Percentiles rank a stretch among this genome's conserved stretches.
phyloP scores from a whole-genome alignment of 2,797 vertebrate genomes.

The Gymnoscopelus braueri region DNA sequence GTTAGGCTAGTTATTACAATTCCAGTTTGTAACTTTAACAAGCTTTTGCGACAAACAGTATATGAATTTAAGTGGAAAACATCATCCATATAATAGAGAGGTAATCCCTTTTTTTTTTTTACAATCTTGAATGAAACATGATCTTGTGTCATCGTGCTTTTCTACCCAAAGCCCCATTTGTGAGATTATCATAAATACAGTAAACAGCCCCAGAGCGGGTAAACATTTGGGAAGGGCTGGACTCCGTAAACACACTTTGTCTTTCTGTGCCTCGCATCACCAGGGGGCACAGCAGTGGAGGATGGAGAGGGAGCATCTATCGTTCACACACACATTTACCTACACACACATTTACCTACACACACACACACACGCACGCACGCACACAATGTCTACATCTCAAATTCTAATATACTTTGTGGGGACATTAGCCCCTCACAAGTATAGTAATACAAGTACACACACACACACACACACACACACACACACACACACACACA shows the following conservation, averaged over 20 bases:
- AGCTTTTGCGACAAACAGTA: no score
- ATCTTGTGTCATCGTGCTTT: background rate
- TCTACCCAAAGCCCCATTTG: background rate
- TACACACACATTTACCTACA: constrained; percentile 8
- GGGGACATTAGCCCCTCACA: no score
- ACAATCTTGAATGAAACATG: background rate
- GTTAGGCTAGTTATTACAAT: no score
- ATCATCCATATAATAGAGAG: constrained; percentile 11
- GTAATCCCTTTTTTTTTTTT: no score
- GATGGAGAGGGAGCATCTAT: background rate
- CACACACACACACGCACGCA: no score
- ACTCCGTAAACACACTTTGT: constrained; percentile 46
- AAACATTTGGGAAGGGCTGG: constrained; percentile 51
- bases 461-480: constrained; percentile 20
- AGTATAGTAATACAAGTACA: constrained; percentile 3
- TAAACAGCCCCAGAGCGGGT: constrained; percentile 33
- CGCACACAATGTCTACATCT: no score
- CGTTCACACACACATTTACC: constrained; percentile 44
- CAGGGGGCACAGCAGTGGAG: constrained; percentile 22
- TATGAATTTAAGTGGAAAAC: background rate
- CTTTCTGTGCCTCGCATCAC: constrained; percentile 34
- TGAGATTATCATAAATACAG: constrained; percentile 19
- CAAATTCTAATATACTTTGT: no score
- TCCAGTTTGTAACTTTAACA: no score
- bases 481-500: constrained; percentile 14